phyloP scores from a whole-genome alignment of 2,888 invertebrate genomes.

The Hypercompe scribonia region DNA sequence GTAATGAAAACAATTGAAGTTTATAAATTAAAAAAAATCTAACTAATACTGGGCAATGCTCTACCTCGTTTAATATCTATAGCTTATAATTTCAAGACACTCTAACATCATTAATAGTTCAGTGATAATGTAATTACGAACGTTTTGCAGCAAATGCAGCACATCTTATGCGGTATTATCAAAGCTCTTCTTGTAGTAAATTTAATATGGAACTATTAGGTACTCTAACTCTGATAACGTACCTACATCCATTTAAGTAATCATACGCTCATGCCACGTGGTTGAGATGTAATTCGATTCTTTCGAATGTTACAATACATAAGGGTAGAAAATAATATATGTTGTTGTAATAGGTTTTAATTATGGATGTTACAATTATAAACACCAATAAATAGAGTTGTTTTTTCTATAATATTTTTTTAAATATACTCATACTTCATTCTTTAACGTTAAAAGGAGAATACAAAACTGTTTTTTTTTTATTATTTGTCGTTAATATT shows the following conservation, averaged over 20 bases:
- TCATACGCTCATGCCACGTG: background rate
- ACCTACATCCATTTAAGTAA: background rate
- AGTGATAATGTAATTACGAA: background rate
- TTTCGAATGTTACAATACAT: background rate
- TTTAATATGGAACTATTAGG: slow-evolving; percentile 11
- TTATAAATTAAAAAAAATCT: too few species aligned
- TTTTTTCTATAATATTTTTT: too few species aligned
- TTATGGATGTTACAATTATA: too few species aligned
- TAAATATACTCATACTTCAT: too few species aligned
- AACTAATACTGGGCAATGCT: too few species aligned
- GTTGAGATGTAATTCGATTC: background rate
- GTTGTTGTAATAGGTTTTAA: too few species aligned
- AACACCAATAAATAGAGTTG: too few species aligned
- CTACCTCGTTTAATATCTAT: too few species aligned
- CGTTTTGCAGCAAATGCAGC: background rate
- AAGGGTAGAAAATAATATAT: background rate
- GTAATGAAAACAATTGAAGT: too few species aligned
- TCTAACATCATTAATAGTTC: background rate
- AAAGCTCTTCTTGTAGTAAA: background rate
- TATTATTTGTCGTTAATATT: too few species aligned
- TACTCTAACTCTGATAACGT: background rate
- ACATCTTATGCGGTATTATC: background rate
- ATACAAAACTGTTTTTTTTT: too few species aligned
- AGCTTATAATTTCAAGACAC: background rate
- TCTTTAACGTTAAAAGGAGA: too few species aligned